Percentiles rank a stretch among this genome's conserved stretches.
These are phyloP conservation scores for Drosophila elegans DNA, from an alignment of 1,140 invertebrate species.

Conservation along the genomic window DNA sequence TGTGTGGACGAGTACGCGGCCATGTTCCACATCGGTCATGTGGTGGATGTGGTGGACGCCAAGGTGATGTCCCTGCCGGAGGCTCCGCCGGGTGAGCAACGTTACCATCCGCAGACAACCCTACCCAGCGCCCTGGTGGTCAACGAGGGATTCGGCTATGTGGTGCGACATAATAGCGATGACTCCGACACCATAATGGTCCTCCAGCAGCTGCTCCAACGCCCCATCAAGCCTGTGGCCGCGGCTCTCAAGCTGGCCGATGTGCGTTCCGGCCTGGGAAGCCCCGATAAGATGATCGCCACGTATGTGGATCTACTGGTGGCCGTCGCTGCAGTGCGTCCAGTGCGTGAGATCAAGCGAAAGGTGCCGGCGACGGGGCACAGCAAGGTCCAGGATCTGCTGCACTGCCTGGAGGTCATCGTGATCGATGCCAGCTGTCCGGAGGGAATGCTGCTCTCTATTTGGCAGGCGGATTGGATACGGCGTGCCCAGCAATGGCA, in stretches of 20 bases:
- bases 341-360: constrained; percentile 77
- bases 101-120: constrained; percentile 86
- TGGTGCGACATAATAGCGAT: constrained; percentile 76
- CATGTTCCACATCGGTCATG: constrained; percentile 63
- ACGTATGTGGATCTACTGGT: constrained; percentile 83
- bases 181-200: constrained; percentile 74
- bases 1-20: constrained; percentile 60
- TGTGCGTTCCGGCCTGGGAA: constrained; percentile 62
- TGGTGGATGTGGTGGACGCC: constrained; percentile 61
- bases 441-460: constrained; percentile 77
- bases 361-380: constrained; percentile 36
- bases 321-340: constrained; percentile 72
- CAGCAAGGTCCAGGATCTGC: constrained; percentile 39
- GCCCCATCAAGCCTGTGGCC: constrained; percentile 86
- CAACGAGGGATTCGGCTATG: constrained; percentile 86
- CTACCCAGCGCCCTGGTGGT: constrained; percentile 86
- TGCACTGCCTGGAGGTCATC: constrained; percentile 84
- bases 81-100: constrained; percentile 39
- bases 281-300: constrained; percentile 11
- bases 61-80: constrained; percentile 35
- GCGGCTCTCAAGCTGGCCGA: constrained; percentile 82
- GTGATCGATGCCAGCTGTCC: constrained; percentile 85
- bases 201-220: constrained; percentile 63
- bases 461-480: constrained; percentile 85
- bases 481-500: constrained; percentile 80